Conservation (phyloP, 2,113 vertebrate genomes). For the Scatophagus argus region DNA sequence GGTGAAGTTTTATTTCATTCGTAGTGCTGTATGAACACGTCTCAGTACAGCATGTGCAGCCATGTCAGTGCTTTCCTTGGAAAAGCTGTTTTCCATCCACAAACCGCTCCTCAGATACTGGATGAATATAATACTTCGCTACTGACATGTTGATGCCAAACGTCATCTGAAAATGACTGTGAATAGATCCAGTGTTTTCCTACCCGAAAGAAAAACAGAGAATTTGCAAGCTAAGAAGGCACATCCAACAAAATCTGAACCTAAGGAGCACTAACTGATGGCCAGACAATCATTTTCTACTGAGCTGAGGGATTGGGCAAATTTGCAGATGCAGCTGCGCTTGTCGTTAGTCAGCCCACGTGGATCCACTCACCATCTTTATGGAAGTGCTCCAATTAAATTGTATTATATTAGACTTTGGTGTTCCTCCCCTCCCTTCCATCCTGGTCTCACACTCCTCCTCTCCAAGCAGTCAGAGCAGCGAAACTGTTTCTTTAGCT, state of each 20-base stretch:
- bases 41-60: background rate
- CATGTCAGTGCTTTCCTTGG: background rate
- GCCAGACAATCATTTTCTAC: slow-evolving; percentile 42
- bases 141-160: slow-evolving; percentile 31
- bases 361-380: slow-evolving; percentile 63
- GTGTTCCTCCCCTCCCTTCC: slow-evolving; percentile 31
- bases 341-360: slow-evolving; percentile 60
- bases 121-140: slow-evolving; percentile 32
- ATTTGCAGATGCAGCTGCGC: slow-evolving; percentile 59
- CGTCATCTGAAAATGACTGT: slow-evolving; percentile 12
- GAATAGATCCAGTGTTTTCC: slow-evolving; percentile 39
- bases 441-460: slow-evolving; percentile 2
- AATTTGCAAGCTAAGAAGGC: slow-evolving; percentile 31
- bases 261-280: slow-evolving; percentile 18
- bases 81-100: slow-evolving; percentile 38
- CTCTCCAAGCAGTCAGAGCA: slow-evolving; percentile 8
- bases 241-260: slow-evolving; percentile 10
- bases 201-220: slow-evolving; percentile 40
- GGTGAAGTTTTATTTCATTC: slow-evolving; percentile 1
- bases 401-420: slow-evolving; percentile 57
- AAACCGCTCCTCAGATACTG: slow-evolving; percentile 2
- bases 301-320: slow-evolving; percentile 40
- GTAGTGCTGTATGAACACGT: too few relatives aligned
- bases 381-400: slow-evolving; percentile 57
- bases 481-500: slow-evolving; percentile 4